A percentile compares a stretch with the other conserved stretches of the same genome.
Conservation (phyloP, 2,113 vertebrate genomes). For the Malurus elegans region DNA sequence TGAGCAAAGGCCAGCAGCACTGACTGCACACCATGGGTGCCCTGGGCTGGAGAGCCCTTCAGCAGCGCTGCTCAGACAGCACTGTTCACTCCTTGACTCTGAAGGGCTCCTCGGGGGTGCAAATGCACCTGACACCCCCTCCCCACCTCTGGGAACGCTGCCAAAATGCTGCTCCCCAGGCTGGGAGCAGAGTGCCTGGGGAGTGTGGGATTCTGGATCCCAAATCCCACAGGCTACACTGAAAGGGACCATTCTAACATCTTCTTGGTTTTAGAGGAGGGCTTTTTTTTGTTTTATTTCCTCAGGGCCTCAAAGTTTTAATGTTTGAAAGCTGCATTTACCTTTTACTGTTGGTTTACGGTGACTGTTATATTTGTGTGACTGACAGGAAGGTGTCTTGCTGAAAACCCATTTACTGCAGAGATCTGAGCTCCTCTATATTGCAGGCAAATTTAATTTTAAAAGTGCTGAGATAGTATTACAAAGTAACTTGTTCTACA, state of each 20-base stretch:
- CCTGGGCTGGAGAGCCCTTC: background rate
- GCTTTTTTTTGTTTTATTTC: background rate
- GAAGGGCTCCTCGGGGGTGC: background rate
- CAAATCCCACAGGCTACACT: background rate
- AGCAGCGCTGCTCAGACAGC: background rate
- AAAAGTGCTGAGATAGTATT: background rate
- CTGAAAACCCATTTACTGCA: background rate
- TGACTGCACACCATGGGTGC: accelerated
- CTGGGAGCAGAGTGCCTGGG: background rate
- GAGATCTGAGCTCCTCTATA: background rate
- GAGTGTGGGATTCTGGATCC: background rate
- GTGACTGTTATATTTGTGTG: background rate
- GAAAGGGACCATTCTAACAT: background rate
- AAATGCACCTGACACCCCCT: accelerated
- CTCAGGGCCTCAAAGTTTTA: accelerated
- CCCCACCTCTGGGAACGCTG: accelerated
- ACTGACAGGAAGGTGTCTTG: background rate
- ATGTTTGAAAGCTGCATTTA: background rate
- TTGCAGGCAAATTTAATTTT: background rate
- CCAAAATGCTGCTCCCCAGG: background rate
- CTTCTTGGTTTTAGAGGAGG: accelerated
- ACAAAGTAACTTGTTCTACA: background rate
- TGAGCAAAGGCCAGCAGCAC: background rate
- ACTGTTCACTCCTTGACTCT: accelerated
- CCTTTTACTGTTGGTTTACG: background rate